These are phyloP conservation scores for Mungos mungo DNA, from an alignment of 2,113 vertebrate species.

Conservation along the genomic window DNA sequence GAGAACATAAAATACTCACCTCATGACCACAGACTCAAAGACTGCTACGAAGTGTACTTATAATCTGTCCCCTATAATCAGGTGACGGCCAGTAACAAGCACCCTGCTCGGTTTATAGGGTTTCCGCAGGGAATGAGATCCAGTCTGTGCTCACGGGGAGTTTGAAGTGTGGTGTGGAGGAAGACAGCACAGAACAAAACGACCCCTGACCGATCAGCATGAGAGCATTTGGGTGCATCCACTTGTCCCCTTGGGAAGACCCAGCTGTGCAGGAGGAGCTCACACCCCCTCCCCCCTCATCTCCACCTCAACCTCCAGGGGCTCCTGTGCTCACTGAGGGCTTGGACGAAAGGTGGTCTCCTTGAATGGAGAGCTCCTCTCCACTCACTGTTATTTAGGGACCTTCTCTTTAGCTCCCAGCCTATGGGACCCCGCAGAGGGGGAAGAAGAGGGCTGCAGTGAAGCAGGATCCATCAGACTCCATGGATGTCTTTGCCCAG, in stretches of 20 bases:
- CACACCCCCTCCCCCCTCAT: not conserved
- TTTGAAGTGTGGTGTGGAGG: not conserved
- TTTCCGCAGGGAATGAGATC: not conserved
- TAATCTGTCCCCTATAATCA: not conserved
- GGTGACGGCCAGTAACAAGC: not conserved
- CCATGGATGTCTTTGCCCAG: accelerated
- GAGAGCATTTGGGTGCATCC: not conserved
- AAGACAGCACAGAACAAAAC: not conserved
- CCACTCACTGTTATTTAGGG: not conserved
- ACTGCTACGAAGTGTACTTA: not conserved
- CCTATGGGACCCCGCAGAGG: not conserved
- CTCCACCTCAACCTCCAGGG: not conserved
- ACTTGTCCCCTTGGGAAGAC: not conserved
- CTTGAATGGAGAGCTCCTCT: not conserved
- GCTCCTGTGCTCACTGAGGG: not conserved
- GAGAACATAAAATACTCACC: conserved; percentile 18
- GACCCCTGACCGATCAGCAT: not conserved
- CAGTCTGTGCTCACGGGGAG: not conserved
- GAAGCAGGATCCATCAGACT: too few relatives aligned
- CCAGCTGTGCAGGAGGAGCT: not conserved
- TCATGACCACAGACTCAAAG: not conserved
- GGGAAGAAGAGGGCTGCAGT: not conserved
- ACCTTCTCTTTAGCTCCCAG: not conserved
- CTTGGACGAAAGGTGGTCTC: not conserved
- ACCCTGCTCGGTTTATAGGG: not conserved